These are phyloP conservation scores for Chalcosyrphus nemorum DNA, from an alignment of 2,888 invertebrate genomes.

Conservation along the genomic window DNA sequence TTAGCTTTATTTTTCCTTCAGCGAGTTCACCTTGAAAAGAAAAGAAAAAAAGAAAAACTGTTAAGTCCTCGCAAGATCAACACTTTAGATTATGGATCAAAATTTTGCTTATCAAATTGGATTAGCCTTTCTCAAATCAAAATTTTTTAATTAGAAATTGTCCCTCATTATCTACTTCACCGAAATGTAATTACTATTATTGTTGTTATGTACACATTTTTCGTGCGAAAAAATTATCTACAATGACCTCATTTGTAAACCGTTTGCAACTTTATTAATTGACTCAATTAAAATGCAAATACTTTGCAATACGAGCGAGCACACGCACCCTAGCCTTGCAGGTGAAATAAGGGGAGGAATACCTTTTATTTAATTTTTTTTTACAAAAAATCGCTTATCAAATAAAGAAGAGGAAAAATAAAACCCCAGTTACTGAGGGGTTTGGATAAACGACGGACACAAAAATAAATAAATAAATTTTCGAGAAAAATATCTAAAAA, in stretches of 20 bases:
- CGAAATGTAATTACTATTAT: slow-evolving; percentile 51
- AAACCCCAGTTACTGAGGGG: no score
- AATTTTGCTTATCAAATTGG: slow-evolving; percentile 18
- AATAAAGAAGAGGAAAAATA: no score
- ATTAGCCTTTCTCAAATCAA: not conserved
- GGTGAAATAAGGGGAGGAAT: not conserved
- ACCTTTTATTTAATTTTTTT: not conserved
- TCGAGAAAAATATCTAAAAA: slow-evolving; percentile 20
- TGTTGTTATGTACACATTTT: not conserved
- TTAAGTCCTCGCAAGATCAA: not conserved
- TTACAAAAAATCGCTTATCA: slow-evolving; percentile 19
- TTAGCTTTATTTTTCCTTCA: not conserved
- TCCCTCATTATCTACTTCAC: slow-evolving; percentile 10
- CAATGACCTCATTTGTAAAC: slow-evolving; percentile 63
- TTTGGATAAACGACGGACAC: slow-evolving; percentile 2
- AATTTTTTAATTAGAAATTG: slow-evolving; percentile 31
- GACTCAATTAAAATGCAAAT: slow-evolving; percentile 72
- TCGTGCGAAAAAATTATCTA: slow-evolving; percentile 13
- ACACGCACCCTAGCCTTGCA: not conserved
- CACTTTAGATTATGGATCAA: not conserved
- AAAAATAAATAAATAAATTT: slow-evolving; percentile 45
- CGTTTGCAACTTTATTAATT: slow-evolving; percentile 70
- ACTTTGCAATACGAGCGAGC: slow-evolving; percentile 3
- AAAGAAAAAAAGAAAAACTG: not conserved
- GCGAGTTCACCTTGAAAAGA: not conserved